These are phyloP conservation scores for Hemicrepidius hirtus DNA, from an alignment of 2,888 invertebrate species.

Conservation along the genomic window DNA sequence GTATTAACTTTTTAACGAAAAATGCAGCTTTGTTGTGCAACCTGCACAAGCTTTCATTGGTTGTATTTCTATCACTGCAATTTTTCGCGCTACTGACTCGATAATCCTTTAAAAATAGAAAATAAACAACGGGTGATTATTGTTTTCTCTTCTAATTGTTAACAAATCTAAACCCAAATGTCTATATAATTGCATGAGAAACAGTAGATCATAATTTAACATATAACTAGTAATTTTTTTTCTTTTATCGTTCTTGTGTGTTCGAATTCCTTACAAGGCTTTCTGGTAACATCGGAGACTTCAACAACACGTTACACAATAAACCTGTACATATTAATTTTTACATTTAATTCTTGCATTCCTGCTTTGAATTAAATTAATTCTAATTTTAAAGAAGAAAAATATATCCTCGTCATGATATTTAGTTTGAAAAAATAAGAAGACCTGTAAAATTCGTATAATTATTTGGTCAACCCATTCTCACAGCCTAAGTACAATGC, in stretches of 20 bases:
- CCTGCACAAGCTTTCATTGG: background rate
- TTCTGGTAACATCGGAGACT: constrained; percentile 2
- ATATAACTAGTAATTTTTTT: background rate
- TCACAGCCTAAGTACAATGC: constrained; percentile 36
- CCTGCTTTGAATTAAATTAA: background rate
- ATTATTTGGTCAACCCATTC: constrained; percentile 29
- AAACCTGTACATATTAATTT: constrained; percentile 1
- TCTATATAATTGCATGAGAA: background rate
- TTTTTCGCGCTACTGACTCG: background rate
- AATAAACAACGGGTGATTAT: background rate
- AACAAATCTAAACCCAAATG: background rate
- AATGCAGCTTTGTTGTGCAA: background rate
- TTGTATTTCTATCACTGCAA: background rate
- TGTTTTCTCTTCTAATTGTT: background rate
- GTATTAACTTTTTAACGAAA: no score
- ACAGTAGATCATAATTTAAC: background rate
- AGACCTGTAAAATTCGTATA: constrained; percentile 19
- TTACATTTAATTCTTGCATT: background rate
- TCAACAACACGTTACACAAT: background rate
- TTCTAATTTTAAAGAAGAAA: background rate
- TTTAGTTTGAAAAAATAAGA: background rate
- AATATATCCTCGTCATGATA: background rate
- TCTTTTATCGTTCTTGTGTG: background rate
- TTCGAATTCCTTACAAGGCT: constrained; percentile 4
- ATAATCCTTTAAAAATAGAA: background rate